Percentiles rank a stretch among this genome's conserved stretches.
phyloP scores from a whole-genome alignment of 2,113 vertebrate species.

The Suncus etruscus region DNA sequence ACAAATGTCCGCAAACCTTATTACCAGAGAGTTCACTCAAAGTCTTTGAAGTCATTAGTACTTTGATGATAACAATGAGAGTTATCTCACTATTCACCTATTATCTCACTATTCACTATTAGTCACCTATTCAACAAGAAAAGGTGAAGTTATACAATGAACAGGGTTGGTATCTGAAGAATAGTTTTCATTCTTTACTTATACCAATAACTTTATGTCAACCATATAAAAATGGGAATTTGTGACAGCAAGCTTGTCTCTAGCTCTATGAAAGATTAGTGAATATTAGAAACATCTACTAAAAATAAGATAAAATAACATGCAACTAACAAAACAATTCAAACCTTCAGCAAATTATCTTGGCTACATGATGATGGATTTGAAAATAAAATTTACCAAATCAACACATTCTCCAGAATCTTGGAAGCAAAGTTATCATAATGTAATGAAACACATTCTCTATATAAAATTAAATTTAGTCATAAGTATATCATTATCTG shows the following conservation, averaged over 20 bases:
- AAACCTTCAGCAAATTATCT: conserved; percentile 13
- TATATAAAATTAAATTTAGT: conserved; percentile 60
- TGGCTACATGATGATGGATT: neutral
- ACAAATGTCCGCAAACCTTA: neutral
- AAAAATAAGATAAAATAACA: neutral
- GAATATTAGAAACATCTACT: conserved; percentile 8
- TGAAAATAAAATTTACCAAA: conserved; percentile 57
- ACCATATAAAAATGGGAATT: neutral
- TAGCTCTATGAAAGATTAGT: neutral
- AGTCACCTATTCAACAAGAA: too few species aligned
- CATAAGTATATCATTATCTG: conserved; percentile 34
- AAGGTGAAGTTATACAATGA: too few species aligned
- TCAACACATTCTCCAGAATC: conserved; percentile 55
- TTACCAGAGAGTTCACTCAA: neutral
- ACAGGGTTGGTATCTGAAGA: too few species aligned
- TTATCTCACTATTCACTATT: too few species aligned
- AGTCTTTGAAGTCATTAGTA: neutral
- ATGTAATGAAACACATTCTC: conserved; percentile 15
- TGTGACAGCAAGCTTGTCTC: neutral
- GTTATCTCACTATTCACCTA: too few species aligned
- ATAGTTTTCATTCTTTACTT: neutral
- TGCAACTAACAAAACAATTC: neutral
- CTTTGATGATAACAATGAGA: neutral
- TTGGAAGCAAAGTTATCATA: conserved; percentile 45
- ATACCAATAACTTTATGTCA: neutral